These are phyloP conservation scores for Andrena bucephala DNA, from an alignment of 2,888 invertebrate genomes.

Conservation along the genomic window DNA sequence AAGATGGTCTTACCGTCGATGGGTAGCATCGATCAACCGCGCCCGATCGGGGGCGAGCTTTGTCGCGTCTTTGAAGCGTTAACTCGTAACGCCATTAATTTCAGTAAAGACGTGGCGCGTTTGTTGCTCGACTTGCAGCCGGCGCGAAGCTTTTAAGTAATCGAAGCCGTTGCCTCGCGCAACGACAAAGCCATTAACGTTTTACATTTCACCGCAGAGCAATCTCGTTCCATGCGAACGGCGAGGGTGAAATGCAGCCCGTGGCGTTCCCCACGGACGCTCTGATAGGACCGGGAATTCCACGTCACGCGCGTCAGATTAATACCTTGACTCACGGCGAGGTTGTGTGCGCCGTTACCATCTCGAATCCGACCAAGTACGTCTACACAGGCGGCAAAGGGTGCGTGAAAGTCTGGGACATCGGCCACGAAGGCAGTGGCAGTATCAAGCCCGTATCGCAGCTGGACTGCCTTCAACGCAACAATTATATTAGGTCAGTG, in stretches of 20 bases:
- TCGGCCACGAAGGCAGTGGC: constrained; percentile 91
- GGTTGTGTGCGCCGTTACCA: constrained; percentile 98
- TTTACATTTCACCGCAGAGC: constrained; percentile 87
- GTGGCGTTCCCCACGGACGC: constrained; percentile 98
- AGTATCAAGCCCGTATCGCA: constrained; percentile 90
- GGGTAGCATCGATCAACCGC: constrained; percentile 2
- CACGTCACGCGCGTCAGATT: constrained; percentile 95
- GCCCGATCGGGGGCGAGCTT: constrained; percentile 2
- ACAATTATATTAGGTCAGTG: constrained; percentile 98
- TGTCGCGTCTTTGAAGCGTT: constrained; percentile 7
- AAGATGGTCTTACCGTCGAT: not conserved
- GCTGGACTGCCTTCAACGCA: constrained; percentile 96
- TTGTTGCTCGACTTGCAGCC: constrained; percentile 1
- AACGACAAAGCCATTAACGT: constrained; percentile 51
- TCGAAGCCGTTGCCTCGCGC: constrained; percentile 40
- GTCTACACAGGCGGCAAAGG: constrained; percentile 99
- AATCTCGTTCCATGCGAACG: constrained; percentile 97
- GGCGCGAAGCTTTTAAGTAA: constrained; percentile 47
- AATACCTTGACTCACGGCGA: constrained; percentile 97
- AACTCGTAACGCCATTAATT: constrained; percentile 7
- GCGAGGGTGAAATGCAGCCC: constrained; percentile 94
- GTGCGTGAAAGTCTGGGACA: constrained; percentile 95
- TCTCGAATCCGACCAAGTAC: constrained; percentile 94
- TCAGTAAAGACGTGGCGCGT: too few relatives aligned
- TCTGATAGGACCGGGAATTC: constrained; percentile 96